Conservation (phyloP, 2,113 vertebrate genomes). For the Rhinoderma darwinii region DNA sequence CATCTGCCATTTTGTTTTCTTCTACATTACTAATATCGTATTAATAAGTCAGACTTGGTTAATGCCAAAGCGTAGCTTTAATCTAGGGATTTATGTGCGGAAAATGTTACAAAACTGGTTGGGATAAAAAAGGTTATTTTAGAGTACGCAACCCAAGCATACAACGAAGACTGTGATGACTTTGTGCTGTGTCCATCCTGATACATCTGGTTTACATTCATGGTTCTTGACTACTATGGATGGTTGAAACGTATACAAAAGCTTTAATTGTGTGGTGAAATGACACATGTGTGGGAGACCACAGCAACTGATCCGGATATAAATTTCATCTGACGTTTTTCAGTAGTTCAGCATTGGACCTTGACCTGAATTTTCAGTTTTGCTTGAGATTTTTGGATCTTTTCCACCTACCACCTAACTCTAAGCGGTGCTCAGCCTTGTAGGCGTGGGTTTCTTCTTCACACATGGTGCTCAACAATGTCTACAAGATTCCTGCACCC, state of each 20-base stretch:
- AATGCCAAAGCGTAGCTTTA: slow-evolving; percentile 13
- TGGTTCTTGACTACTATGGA: neutral
- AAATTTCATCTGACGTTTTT: neutral
- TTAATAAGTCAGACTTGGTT: slow-evolving; percentile 11
- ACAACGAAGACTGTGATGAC: slow-evolving; percentile 5
- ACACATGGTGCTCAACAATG: neutral
- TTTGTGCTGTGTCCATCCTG: neutral
- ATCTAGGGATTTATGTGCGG: slow-evolving; percentile 17
- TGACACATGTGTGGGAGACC: neutral
- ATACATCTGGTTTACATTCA: slow-evolving; percentile 34
- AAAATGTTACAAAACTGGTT: neutral
- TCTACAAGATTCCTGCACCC: neutral
- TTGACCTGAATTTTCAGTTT: neutral
- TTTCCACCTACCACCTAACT: neutral
- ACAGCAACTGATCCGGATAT: slow-evolving; percentile 11
- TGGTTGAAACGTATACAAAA: slow-evolving; percentile 4
- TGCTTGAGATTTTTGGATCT: neutral
- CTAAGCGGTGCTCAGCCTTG: neutral
- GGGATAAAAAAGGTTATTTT: slow-evolving; percentile 7
- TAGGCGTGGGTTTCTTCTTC: neutral
- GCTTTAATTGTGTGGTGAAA: slow-evolving; percentile 24
- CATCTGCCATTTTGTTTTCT: slow-evolving; percentile 38
- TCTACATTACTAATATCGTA: slow-evolving; percentile 17
- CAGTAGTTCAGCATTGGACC: neutral
- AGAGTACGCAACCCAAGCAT: neutral